Evolutionary conservation across 2,888 invertebrate species (phyloP), one percentile per base, ranked within the genome.

Genomic region (Limnephilus marmoratus): DNA sequence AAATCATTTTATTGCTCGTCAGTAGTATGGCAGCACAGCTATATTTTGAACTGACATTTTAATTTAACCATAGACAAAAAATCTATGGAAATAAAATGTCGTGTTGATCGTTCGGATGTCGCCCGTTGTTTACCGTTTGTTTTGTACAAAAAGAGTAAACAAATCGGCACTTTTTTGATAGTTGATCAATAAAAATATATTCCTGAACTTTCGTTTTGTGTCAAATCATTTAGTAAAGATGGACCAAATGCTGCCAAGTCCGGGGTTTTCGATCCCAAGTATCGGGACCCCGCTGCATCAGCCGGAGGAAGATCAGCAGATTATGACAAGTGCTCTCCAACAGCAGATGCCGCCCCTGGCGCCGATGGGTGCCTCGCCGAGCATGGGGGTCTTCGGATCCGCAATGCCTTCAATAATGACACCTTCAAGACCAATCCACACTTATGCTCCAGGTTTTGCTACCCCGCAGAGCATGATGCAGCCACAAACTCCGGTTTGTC

Each of bases 221-320:
- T 81, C 24, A 31, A 81, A 31, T 81, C 29, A 92, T 92, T n/a
- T 49, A 85, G 80, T 85, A 92, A 96, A 95, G 94, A 98, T 98
- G 98, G 98, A 98, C 97, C 98, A 98, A 95, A 98, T 98, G 98
- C 96, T 98, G 93, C 98, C 98, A 49, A 98, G 98, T 96, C 98
- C 98, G 34, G 98, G 98, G 93, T 98, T 97, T 94, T 98, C 98
- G 94, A 98, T 98, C 95, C 98, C 98, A 93, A 98, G 98, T 94
- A 98, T 99, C 95, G 98, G 98, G 91, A 99, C 98, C 11, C 98
- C 99, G 3, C 95, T 98, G 29, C 98, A 98, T 96, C 98, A 98
- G 94, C 98, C 98, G 34, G 98, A 98, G 95, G 98, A 98, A 94
- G 99, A 99, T 95, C 98, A 98, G 95, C 98, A 98, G 95, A 98